Percentiles rank a stretch among this genome's conserved stretches.
These are phyloP conservation scores for Apostichopus californicus DNA, from an alignment of 35 echinoderm and acorn worm species.

Conservation along the genomic window DNA sequence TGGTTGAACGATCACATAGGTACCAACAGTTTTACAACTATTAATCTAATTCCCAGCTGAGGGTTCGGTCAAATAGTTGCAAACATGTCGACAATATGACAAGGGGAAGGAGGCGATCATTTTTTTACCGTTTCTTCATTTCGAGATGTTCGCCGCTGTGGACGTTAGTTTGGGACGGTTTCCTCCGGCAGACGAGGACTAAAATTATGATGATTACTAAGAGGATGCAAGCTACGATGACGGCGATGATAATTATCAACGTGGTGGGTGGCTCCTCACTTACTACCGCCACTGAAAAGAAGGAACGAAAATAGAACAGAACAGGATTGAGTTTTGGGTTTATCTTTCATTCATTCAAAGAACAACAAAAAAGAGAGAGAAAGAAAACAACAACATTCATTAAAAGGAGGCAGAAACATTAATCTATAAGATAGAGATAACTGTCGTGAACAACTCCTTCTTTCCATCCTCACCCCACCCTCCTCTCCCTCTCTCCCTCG, in stretches of 20 bases:
- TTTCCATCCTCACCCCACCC: no score
- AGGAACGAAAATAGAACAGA: background rate
- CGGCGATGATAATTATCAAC: slow-evolving; percentile 22
- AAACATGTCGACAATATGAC: background rate
- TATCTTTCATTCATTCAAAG: no score
- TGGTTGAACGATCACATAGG: background rate
- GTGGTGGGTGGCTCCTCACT: slow-evolving; percentile 16
- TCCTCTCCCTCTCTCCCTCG: no score
- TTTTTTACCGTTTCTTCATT: slow-evolving; percentile 42
- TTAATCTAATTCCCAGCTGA: background rate
- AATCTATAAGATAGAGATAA: no score
- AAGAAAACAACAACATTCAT: no score
- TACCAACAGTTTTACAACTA: background rate
- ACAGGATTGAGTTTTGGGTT: background rate
- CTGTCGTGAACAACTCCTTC: no score
- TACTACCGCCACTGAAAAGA: background rate
- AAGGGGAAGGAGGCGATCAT: background rate
- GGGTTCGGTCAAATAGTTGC: background rate
- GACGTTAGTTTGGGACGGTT: slow-evolving; percentile 17
- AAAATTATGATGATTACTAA: slow-evolving; percentile 7
- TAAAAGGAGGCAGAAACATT: no score
- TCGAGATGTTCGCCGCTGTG: slow-evolving; percentile 22
- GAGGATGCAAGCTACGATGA: slow-evolving; percentile 7
- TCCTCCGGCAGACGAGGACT: slow-evolving; percentile 18
- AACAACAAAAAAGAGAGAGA: no score